phyloP scores from a whole-genome alignment of 1,140 invertebrate species.

The Chymomyza costata region DNA sequence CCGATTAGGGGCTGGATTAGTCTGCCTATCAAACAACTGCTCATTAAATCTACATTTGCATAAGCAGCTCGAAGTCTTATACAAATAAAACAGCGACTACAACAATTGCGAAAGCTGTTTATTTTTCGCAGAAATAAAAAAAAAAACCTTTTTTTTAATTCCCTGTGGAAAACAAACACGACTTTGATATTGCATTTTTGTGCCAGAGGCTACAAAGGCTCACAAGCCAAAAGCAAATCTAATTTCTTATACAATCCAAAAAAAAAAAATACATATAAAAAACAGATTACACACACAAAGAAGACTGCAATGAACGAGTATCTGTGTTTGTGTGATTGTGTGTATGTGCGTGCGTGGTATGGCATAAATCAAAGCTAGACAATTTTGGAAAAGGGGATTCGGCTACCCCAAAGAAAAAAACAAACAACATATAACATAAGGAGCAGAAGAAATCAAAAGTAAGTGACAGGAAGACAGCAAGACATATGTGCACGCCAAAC shows the following conservation, averaged over 20 bases:
- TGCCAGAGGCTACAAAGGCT: constrained; percentile 21
- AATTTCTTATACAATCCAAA: constrained; percentile 54
- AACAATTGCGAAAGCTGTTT: no score
- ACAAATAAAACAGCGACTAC: no score
- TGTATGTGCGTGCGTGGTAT: no score
- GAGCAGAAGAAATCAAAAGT: constrained; percentile 66
- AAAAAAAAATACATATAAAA: constrained; percentile 25
- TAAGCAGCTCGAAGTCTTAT: constrained; percentile 3
- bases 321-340: constrained; percentile 64
- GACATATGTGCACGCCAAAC: constrained; percentile 68
- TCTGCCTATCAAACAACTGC: constrained; percentile 31
- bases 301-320: constrained; percentile 34
- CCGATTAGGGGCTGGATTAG: no score
- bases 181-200: constrained; percentile 41
- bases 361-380: constrained; percentile 72
- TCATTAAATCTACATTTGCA: constrained; percentile 35
- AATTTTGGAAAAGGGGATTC: constrained; percentile 62
- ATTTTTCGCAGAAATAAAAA: no score
- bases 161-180: constrained; percentile 44
- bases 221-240: constrained; percentile 51
- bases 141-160: constrained; percentile 56
- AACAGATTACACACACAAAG: constrained; percentile 43
- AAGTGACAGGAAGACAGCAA: constrained; percentile 69
- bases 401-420: constrained; percentile 38
- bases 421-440: constrained; percentile 26